These are phyloP conservation scores for Halichondria panicea DNA, from an alignment of 37 sponge, comb jelly and placozoan genomes.

Conservation along the genomic window DNA sequence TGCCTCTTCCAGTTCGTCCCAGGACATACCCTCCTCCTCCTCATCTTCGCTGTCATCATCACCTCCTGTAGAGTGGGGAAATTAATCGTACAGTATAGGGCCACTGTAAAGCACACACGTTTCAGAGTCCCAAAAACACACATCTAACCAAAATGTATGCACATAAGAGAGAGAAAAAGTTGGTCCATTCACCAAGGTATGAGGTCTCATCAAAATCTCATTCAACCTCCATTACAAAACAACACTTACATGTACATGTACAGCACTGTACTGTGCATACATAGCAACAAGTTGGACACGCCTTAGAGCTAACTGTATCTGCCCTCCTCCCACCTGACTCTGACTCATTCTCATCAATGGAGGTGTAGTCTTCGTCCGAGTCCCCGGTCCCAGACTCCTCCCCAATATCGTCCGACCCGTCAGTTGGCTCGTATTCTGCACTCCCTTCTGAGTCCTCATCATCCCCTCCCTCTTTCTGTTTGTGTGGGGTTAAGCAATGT, in stretches of 20 bases:
- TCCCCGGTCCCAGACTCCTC: slow-evolving; percentile 32
- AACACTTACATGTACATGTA: no score
- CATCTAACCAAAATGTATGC: neutral
- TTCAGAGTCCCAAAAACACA: neutral
- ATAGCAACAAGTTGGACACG: no score
- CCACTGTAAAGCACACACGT: no score
- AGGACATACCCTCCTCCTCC: slow-evolving; percentile 93
- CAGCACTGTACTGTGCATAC: no score
- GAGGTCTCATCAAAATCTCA: no score
- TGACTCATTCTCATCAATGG: slow-evolving; percentile 39
- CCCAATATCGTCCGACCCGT: slow-evolving; percentile 6
- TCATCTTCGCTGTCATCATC: slow-evolving; percentile 74
- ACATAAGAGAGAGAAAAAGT: neutral
- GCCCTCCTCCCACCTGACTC: slow-evolving; percentile 49
- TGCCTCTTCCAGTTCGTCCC: slow-evolving; percentile 96
- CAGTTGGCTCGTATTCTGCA: slow-evolving; percentile 47
- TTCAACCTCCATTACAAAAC: no score
- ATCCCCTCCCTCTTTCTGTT: slow-evolving; percentile 10
- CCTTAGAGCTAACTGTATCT: no score
- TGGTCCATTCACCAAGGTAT: no score
- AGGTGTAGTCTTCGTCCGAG: slow-evolving; percentile 80
- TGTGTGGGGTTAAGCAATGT: neutral
- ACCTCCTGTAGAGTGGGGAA: slow-evolving; percentile 19
- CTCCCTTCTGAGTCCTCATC: slow-evolving; percentile 26
- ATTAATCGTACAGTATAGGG: neutral